phyloP scores from a whole-genome alignment of 2,888 invertebrate species.

The Hydrotaea cyrtoneurina region DNA sequence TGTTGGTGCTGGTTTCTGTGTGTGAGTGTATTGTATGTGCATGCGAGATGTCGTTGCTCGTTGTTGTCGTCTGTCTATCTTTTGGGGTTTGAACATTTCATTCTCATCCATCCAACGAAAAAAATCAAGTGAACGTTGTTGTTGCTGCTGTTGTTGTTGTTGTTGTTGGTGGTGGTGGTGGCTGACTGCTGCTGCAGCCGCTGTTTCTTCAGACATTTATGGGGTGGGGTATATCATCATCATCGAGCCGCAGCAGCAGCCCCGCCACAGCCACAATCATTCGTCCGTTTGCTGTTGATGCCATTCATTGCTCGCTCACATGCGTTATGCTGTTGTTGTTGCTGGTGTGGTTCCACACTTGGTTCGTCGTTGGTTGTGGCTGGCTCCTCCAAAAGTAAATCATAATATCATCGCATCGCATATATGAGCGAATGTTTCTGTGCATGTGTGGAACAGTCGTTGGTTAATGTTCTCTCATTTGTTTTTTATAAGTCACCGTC shows the following conservation, averaged over 20 bases:
- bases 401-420: slow-evolving; percentile 8
- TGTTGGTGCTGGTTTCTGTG: slow-evolving; percentile 19
- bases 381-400: slow-evolving; percentile 19
- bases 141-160: slow-evolving; percentile 37
- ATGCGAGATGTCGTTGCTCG: slow-evolving; percentile 52
- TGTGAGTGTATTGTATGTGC: neutral
- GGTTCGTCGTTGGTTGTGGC: slow-evolving; percentile 6
- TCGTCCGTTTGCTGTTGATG: neutral
- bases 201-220: slow-evolving; percentile 57
- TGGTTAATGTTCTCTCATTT: slow-evolving; percentile 29
- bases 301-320: slow-evolving; percentile 20
- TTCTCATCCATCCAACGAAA: slow-evolving; percentile 51
- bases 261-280: neutral
- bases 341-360: neutral
- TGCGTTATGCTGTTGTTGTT: neutral
- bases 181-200: slow-evolving; percentile 28
- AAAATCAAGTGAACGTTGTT: slow-evolving; percentile 24
- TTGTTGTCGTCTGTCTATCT: slow-evolving; percentile 63
- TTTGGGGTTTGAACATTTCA: slow-evolving; percentile 65
- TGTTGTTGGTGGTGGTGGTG: slow-evolving; percentile 14
- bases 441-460: neutral
- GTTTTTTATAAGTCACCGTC: slow-evolving; percentile 9
- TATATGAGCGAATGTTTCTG: neutral
- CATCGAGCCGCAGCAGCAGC: slow-evolving; percentile 34
- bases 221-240: slow-evolving; percentile 65